Base-by-base conservation (phyloP, 2,888 invertebrate genomes). In the Ectemnius continuus region DNA sequence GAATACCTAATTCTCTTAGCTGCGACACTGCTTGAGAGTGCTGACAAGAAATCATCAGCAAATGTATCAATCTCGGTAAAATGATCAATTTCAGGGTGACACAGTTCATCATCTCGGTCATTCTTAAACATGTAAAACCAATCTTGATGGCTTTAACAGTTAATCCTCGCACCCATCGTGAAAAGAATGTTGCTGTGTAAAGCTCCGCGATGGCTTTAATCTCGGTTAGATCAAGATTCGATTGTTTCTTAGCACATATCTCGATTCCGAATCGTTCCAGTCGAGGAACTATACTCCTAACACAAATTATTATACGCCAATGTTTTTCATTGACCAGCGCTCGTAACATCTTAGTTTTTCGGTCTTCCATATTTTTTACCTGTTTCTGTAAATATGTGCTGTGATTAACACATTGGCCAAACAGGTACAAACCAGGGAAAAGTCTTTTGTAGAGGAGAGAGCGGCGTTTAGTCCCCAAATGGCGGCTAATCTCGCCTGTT, bases 391-490 rank as follows among this genome's bases (percentile, higher is more conserved):
- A 72, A 88, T 87, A 61, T 91, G 88, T 5, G 91, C 88, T 0
- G 91, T 88, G 4, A 86, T 82, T 26, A 93, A 88, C 88, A 94
- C 91, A 75, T 93, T 93, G 0, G 92, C 91, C 75, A 93, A 94
- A n/a, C 92, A 91, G 3, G 88, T 84, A 78, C 94, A 93, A 1
- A 94, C 86, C 0, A 92, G 87, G 0, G 91, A 87, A 73, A 94
- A 93, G 82, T 94, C 92, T 1, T 91, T 91, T 75, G 92, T 92
- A 0, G 92, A 91, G 60, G 91, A 87, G 14, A 93, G 80, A 0
- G 93, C 93, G 72, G 92, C 92, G 65, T 91, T 92, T 58, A 94
- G 85, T 23, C 93, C 91, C 93, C 94, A 93, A 69, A 93, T 91
- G 0, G 94, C 94, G 2, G 94, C 93, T 65, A 94, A 84, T 61